These are phyloP conservation scores for Anthopleura sola DNA, from an alignment of 64 coral and sea anemone species.

Conservation along the genomic window DNA sequence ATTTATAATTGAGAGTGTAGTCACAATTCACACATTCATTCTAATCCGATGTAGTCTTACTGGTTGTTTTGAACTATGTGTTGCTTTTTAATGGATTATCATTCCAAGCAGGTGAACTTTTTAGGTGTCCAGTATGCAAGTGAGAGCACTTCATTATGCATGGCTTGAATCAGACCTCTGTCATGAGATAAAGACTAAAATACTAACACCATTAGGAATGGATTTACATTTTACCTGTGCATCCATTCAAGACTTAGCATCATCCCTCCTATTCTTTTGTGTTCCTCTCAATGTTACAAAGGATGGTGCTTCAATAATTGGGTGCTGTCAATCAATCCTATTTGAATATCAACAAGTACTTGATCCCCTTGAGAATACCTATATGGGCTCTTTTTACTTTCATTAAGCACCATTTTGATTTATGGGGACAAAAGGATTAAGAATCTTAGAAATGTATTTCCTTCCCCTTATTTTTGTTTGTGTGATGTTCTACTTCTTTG, in stretches of 20 bases:
- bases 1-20: background rate
- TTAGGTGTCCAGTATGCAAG: background rate
- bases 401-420: background rate
- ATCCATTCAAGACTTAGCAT: constrained; percentile 7
- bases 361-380: background rate
- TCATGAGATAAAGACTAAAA: background rate
- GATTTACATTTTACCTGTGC: background rate
- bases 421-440: constrained; percentile 4
- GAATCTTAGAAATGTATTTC: background rate
- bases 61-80: background rate
- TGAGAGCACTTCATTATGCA: background rate
- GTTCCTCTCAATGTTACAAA: background rate
- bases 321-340: constrained; percentile 6
- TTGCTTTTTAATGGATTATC: constrained; percentile 1
- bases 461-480: background rate
- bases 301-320: background rate
- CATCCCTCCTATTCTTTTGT: constrained; percentile 8
- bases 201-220: background rate
- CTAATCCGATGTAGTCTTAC: background rate
- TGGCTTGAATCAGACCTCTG: background rate
- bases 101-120: background rate
- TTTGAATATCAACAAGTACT: constrained; percentile 15
- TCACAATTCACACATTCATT: background rate
- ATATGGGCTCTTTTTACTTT: background rate
- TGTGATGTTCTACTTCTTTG: background rate